Evolutionary conservation across 2,113 vertebrate species (phyloP).

Genomic region (Nyctereutes procyonoides): DNA sequence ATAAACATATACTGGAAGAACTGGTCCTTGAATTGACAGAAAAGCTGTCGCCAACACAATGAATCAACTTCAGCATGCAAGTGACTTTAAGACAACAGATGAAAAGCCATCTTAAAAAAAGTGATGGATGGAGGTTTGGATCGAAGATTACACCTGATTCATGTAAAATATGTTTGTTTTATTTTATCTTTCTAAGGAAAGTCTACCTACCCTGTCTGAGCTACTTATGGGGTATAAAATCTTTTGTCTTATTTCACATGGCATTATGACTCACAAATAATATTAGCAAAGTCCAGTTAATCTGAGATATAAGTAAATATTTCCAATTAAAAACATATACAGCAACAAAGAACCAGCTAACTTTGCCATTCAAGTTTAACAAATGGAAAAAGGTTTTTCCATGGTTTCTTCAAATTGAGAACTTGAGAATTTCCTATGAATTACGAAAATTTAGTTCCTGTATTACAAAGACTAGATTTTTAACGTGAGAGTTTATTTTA

Average conservation of each 20-base stretch:
- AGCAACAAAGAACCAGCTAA: neutral
- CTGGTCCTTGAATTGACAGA: constrained; percentile 63
- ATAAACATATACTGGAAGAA: neutral
- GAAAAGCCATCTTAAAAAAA: constrained; percentile 39
- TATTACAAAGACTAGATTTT: neutral
- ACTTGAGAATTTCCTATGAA: neutral
- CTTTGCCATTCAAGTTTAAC: neutral
- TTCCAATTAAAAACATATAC: neutral
- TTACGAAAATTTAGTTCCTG: neutral
- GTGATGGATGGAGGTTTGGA: constrained; percentile 6
- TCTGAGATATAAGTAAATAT: neutral
- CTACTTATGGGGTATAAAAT: constrained; percentile 8
- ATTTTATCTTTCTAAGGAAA: constrained; percentile 56
- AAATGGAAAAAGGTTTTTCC: neutral
- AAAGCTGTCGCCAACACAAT: constrained; percentile 22
- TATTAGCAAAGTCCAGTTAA: neutral
- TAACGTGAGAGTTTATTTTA: neutral
- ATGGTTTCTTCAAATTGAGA: neutral
- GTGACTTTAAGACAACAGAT: constrained; percentile 20
- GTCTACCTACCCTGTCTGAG: neutral
- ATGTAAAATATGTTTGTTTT: constrained; percentile 43
- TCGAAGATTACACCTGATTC: neutral
- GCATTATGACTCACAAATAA: neutral
- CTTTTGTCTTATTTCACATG: neutral
- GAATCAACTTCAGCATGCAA: constrained; percentile 48